Evolutionary conservation across 2,888 invertebrate genomes (phyloP), one percentile per base, ranked within the genome.

Genomic region (Arenicola marina): DNA sequence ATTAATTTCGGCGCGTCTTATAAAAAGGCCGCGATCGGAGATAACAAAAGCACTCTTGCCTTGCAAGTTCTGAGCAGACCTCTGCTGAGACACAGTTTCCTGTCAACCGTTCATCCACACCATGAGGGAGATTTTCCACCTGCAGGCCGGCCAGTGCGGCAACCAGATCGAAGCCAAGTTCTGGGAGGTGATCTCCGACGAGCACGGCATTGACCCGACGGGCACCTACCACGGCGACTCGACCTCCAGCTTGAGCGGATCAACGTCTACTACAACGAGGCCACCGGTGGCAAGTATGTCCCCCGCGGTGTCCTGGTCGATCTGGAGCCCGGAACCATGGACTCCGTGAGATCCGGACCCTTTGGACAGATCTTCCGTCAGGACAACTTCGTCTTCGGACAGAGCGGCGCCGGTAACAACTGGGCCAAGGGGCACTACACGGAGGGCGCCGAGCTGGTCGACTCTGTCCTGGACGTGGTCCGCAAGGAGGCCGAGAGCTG

Each of bases 241-340:
- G 75, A 76, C 59, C 64, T 73, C 7, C 75, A 75, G 62, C 60
- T 75, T 32, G 74, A 74, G 56, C 51, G 75, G 29, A 76, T 76
- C 56, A 91, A 91, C 79, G 94, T 94, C 60, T 95, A 95, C 84
- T 94, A 92, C 86, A 93, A 93, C 86, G 93, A 93, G 87, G 93
- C 92, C 4, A 69, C 68, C 28, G 70, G 79, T 59, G 93, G 92
- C 75, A 95, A 95, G 86, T 96, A 95, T 85, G 95, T 96, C 64
- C 95, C 95, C 15, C 88, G 95, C 70, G 94, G 95, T 76, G 90
- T 96, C 80, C 88, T 96, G 65, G 92, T 96, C 70, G 96, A 97
- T 82, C 86, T 97, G 80, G 96, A 97, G 85, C 96, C 96, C 53
- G 96, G 96, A 72, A 96, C 95, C 75, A 96, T 97, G 95, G 96